phyloP scores from a whole-genome alignment of 2,888 invertebrate genomes.

The Gerris lacustris region DNA sequence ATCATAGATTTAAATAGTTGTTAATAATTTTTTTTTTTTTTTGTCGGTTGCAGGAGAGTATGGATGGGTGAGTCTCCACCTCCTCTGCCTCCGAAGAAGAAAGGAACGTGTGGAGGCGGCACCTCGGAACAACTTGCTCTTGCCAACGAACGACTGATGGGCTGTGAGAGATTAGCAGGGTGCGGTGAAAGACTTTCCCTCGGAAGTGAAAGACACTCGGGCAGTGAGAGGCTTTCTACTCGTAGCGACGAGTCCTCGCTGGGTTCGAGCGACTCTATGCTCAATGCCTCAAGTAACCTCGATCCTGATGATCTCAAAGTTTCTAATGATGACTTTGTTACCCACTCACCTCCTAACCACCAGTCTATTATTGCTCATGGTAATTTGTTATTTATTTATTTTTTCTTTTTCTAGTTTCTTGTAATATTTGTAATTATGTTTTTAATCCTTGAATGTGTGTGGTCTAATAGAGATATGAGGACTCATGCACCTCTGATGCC shows the following conservation, averaged over 20 bases:
- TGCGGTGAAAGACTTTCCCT: slow-evolving; percentile 7
- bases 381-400: slow-evolving; percentile 22
- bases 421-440: slow-evolving; percentile 35
- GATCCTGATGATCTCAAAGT: slow-evolving; percentile 31
- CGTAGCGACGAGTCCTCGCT: slow-evolving; percentile 58
- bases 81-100: slow-evolving; percentile 48
- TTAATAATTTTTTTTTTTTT: too few relatives aligned
- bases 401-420: slow-evolving; percentile 30
- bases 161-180: slow-evolving; percentile 12
- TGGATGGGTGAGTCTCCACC: slow-evolving; percentile 39
- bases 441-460: too few relatives aligned
- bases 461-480: too few relatives aligned
- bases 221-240: slow-evolving; percentile 37
- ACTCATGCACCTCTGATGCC: too few relatives aligned
- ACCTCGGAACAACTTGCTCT: neutral
- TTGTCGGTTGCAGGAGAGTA: slow-evolving; percentile 22
- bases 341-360: slow-evolving; percentile 32
- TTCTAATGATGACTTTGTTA: neutral
- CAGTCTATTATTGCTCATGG: slow-evolving; percentile 41
- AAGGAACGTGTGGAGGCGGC: slow-evolving; percentile 14
- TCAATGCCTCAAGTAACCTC: slow-evolving; percentile 76
- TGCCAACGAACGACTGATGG: neutral
- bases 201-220: slow-evolving; percentile 10
- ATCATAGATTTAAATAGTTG: too few relatives aligned
- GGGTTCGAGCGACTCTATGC: slow-evolving; percentile 74